Evolutionary conservation across 2,113 vertebrate genomes (phyloP).

Genomic region (Ia io): DNA sequence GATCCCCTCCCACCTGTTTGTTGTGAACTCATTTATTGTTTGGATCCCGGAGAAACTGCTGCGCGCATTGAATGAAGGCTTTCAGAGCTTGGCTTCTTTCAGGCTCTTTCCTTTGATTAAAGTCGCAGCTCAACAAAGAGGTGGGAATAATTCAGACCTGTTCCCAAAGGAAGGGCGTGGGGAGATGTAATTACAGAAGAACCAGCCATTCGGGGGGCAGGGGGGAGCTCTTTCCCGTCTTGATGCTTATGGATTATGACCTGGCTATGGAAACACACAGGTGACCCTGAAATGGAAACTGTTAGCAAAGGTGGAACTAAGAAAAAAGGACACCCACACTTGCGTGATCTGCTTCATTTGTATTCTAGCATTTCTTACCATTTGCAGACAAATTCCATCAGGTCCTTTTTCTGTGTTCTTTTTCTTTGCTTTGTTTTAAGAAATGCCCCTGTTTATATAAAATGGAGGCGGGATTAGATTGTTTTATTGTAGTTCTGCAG

Average conservation of each 20-base stretch:
- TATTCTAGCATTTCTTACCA: neutral
- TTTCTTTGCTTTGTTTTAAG: conserved; percentile 12
- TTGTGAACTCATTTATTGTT: conserved; percentile 71
- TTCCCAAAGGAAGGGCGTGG: neutral
- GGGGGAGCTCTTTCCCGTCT: neutral
- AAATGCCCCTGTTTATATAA: neutral
- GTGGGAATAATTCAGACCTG: conserved; percentile 32
- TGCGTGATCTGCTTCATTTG: neutral
- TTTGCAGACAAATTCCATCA: neutral
- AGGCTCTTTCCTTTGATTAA: conserved; percentile 35
- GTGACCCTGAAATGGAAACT: neutral
- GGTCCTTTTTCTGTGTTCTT: neutral
- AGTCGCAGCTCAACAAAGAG: neutral
- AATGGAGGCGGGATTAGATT: neutral
- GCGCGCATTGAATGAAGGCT: neutral
- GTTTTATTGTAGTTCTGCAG: neutral
- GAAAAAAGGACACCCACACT: neutral
- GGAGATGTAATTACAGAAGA: neutral
- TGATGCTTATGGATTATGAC: neutral
- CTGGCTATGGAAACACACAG: neutral
- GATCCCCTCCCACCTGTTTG: conserved; percentile 23
- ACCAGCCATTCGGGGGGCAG: neutral
- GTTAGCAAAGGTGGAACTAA: neutral
- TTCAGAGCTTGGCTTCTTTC: conserved; percentile 33
- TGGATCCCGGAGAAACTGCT: neutral